These are phyloP conservation scores for Drosophila pandora DNA, from an alignment of 1,140 invertebrate species.

Conservation along the genomic window DNA sequence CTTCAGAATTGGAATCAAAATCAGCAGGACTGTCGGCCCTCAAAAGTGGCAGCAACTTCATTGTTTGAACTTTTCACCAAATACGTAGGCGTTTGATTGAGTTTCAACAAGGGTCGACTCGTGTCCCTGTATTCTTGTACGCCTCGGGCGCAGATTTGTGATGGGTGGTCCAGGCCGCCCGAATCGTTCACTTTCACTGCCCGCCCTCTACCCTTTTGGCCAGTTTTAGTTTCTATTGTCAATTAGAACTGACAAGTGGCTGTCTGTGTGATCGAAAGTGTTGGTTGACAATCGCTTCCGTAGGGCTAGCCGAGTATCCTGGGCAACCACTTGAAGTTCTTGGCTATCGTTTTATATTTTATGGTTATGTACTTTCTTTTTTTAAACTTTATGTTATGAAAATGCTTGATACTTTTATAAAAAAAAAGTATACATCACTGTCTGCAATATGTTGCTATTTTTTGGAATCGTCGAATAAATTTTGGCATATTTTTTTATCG, in stretches of 20 bases:
- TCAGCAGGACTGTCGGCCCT: constrained; percentile 33
- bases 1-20: constrained; percentile 21
- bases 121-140: constrained; percentile 10
- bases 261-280: constrained; percentile 35
- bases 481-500: constrained; percentile 24
- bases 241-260: constrained; percentile 62
- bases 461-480: constrained; percentile 11
- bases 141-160: constrained; percentile 21
- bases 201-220: not conserved
- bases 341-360: too few species aligned
- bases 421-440: constrained; percentile 1
- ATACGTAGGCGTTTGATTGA: constrained; percentile 72
- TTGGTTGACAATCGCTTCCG: constrained; percentile 36
- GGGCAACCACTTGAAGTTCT: constrained; percentile 3
- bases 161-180: not conserved
- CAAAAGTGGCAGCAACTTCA: constrained; percentile 57
- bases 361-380: not conserved
- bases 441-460: constrained; percentile 14
- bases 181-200: not conserved
- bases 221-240: constrained; percentile 47
- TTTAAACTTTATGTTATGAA: not conserved
- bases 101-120: constrained; percentile 48
- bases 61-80: constrained; percentile 76
- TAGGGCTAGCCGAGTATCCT: constrained; percentile 8
- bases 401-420: not conserved